Evolutionary conservation across 2,888 invertebrate species (phyloP).

Genomic region (Dryocosmus kuriphilus): DNA sequence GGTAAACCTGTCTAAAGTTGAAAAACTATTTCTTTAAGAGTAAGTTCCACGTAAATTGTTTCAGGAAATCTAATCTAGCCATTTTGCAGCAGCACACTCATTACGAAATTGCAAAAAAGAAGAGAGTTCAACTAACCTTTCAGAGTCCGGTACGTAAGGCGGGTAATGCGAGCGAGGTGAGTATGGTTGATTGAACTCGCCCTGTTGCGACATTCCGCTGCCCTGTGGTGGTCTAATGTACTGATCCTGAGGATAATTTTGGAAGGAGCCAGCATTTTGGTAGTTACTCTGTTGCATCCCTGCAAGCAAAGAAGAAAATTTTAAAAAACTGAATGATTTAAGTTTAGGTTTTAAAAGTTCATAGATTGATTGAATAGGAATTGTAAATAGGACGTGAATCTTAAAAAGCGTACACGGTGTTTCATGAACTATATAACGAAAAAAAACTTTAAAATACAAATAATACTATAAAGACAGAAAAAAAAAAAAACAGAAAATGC

Average conservation of each 20-base stretch:
- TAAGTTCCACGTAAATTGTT: no score
- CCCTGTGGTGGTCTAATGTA: constrained; percentile 75
- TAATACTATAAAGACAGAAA: neutral
- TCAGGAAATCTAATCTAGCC: constrained; percentile 12
- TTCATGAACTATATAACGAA: neutral
- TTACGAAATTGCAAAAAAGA: constrained; percentile 2
- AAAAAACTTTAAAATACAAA: neutral
- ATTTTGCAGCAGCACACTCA: constrained; percentile 6
- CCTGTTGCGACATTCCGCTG: constrained; percentile 72
- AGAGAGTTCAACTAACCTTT: constrained; percentile 64
- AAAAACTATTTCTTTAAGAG: no score
- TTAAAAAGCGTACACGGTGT: neutral
- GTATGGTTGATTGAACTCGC: constrained; percentile 78
- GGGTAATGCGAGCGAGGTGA: constrained; percentile 78
- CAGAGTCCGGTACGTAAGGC: constrained; percentile 76
- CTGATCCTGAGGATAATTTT: constrained; percentile 78
- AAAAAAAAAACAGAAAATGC: neutral
- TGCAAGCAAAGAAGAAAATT: constrained; percentile 56
- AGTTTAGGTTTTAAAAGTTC: neutral
- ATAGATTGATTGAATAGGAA: neutral
- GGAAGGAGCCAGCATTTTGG: constrained; percentile 77
- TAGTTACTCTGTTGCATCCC: constrained; percentile 77
- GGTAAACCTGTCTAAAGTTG: neutral
- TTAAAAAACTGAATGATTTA: no score
- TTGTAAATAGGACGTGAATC: neutral